Base-by-base conservation (phyloP, 2,888 invertebrate species). In the Polydrusus cervinus region DNA sequence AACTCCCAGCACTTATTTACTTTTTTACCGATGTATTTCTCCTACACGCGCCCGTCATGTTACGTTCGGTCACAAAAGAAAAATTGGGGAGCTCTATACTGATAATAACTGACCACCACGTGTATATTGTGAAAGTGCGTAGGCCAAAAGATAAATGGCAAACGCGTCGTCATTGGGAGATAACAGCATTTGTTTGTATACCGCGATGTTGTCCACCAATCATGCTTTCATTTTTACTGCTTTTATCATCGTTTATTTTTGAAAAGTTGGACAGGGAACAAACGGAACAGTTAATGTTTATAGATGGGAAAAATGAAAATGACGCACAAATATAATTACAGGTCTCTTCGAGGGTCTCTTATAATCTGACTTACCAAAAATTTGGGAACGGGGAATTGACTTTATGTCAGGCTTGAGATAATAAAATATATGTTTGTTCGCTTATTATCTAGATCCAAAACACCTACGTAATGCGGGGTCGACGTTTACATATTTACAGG, bases 161-260 rank as follows among this genome's bases (percentile, higher is more conserved):
- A 60, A 18, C 38, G n/a, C 57, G 38, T 60, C 57, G 57, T 60
- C 57, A 38, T 38, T 18, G 38, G 34, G 16, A 38, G 57, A 60
- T 60, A 60, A 60, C 38, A 34, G 25, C 16, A 60, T 38, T 60
- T 60, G 57, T 16, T 60, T 60, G 57, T 60, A 18, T 38, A 38
- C 38, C 16, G 38, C 16, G 11, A 38, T 38, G 18, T 16, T 60
- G 14, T 38, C 11, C 38, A 60, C 57, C 10, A 16, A 60, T 18
- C 38, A 38, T 38, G 34, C 55, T 34, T 60, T 38, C 18, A 18
- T 9, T 60, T 57, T 60, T 57, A 16, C 30, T 16, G 38, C 13
- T 60, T 60, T 60, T 11, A 16, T 38, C 34, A 16, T 11, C 16
- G 10, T 60, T 60, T 60, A 38, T 38, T 60, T 60, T 16, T 38